A percentile compares a stretch with the other conserved stretches of the same genome.
phyloP scores from a whole-genome alignment of 1,140 invertebrate species.

The Drosophila paulistorum region DNA sequence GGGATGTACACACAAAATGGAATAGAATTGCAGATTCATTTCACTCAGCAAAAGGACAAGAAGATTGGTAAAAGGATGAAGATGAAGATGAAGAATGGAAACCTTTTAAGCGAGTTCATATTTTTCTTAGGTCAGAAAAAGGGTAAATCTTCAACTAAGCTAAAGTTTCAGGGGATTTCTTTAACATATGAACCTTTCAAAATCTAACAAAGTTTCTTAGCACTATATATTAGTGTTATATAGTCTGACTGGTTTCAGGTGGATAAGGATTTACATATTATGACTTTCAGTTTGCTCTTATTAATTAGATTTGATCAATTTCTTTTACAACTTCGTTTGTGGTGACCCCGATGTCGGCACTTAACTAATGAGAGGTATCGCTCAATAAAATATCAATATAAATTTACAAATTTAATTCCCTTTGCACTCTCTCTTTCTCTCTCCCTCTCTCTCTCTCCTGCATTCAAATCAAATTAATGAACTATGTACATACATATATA shows the following conservation, averaged over 20 bases:
- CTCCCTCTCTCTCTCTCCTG: background rate
- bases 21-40: conserved; percentile 80
- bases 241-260: no score
- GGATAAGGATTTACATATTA: no score
- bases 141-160: conserved; percentile 18
- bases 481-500: conserved; percentile 24
- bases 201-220: background rate
- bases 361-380: background rate
- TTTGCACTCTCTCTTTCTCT: background rate
- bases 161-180: background rate
- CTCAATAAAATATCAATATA: conserved; percentile 7
- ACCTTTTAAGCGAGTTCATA: conserved; percentile 59
- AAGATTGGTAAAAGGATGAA: background rate
- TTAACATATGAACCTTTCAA: background rate
- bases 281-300: no score
- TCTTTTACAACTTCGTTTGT: background rate
- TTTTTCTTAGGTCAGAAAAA: conserved; percentile 41
- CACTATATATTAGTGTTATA: background rate
- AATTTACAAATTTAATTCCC: conserved; percentile 9
- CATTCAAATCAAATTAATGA: conserved; percentile 31
- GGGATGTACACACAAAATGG: conserved; percentile 49
- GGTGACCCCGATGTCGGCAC: background rate
- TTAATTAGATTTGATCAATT: no score
- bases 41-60: conserved; percentile 52
- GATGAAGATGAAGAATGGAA: conserved; percentile 39